Evolutionary conservation across 2,797 vertebrate species (phyloP).

Genomic region (Falco cherrug): DNA sequence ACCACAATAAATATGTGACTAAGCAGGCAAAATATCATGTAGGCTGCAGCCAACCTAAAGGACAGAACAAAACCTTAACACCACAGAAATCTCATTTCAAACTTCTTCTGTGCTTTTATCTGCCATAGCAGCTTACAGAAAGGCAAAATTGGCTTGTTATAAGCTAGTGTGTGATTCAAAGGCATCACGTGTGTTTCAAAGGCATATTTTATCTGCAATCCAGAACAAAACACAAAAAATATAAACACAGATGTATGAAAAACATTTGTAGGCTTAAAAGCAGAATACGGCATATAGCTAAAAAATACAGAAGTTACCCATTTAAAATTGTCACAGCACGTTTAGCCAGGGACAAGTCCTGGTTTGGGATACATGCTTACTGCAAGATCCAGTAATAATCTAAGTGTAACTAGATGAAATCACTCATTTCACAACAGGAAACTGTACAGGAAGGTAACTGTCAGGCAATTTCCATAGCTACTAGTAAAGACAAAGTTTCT

Average conservation of each 20-base stretch:
- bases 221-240: neutral
- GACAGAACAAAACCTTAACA: neutral
- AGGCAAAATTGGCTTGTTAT: neutral
- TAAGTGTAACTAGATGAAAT: neutral
- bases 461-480: neutral
- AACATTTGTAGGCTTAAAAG: neutral
- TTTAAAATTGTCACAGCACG: neutral
- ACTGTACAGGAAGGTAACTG: neutral
- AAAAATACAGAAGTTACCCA: neutral
- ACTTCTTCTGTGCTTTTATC: neutral
- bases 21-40: neutral
- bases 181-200: neutral
- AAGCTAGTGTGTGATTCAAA: neutral
- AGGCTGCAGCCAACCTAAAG: neutral
- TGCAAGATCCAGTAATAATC: neutral
- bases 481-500: neutral
- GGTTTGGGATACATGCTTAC: neutral
- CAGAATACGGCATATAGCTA: neutral
- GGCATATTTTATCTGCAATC: neutral
- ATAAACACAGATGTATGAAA: neutral
- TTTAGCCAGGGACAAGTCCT: neutral
- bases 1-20: neutral
- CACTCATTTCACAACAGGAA: neutral
- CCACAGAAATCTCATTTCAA: neutral
- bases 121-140: neutral